Percentiles rank a stretch among this genome's conserved stretches.
Evolutionary conservation across 2,113 vertebrate species (phyloP).

Genomic region (western clawed frog (Xenopus tropicalis)): UCB_Xtro_10.0 CM004445.2:144001501-144002000

Average conservation of each 20-base stretch:
- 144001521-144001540: constrained; percentile 79
- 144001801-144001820: constrained; percentile 72
- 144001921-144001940: constrained; percentile 90
- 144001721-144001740: constrained; percentile 63
- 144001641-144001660: constrained; percentile 89
- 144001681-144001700: constrained; percentile 66
- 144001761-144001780: constrained; percentile 84
- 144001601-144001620: constrained; percentile 82
- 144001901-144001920: constrained; percentile 76
- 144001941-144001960: constrained; percentile 82
- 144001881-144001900: constrained; percentile 84
- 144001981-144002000: too few relatives aligned
- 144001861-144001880: constrained; percentile 79
- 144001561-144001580: constrained; percentile 59
- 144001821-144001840: constrained; percentile 72
- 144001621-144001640: constrained; percentile 80
- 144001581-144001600: constrained; percentile 82
- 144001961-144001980: constrained; percentile 69
- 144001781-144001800: constrained; percentile 75
- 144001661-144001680: constrained; percentile 74
- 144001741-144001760: constrained; percentile 83
- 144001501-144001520: constrained; percentile 84
- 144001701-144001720: constrained; percentile 54
- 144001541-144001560: constrained; percentile 47
- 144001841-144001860: constrained; percentile 73